A percentile compares a stretch with the other conserved stretches of the same genome.
These are phyloP conservation scores for Argyresthia albistria DNA, from an alignment of 2,888 invertebrate genomes.

Conservation along the genomic window DNA sequence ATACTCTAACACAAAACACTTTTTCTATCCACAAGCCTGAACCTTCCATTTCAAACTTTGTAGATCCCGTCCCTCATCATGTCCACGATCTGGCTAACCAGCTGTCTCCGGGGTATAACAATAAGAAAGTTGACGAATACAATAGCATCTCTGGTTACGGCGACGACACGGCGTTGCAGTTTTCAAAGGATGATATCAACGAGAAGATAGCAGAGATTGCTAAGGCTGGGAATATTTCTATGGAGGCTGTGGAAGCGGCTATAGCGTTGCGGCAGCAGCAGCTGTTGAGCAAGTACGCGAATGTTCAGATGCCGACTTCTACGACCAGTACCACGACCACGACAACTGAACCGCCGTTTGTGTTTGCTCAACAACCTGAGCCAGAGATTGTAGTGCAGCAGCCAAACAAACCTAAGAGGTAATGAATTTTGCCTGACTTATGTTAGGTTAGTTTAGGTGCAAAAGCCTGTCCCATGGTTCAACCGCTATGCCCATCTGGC, in stretches of 20 bases:
- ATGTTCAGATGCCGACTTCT: constrained; percentile 50
- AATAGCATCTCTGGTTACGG: constrained; percentile 60
- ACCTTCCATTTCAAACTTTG: constrained; percentile 57
- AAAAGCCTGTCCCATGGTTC: too few relatives aligned
- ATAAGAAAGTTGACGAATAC: constrained; percentile 63
- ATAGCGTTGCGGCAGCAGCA: constrained; percentile 81
- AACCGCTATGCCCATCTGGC: too few relatives aligned
- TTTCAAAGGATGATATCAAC: constrained; percentile 58
- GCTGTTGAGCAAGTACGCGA: constrained; percentile 72
- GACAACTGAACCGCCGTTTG: constrained; percentile 31
- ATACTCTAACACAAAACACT: constrained; percentile 24
- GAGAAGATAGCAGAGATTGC: constrained; percentile 68
- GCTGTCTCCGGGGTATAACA: constrained; percentile 40
- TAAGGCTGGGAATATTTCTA: constrained; percentile 83
- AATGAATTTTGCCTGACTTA: too few relatives aligned
- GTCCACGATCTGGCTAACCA: constrained; percentile 47
- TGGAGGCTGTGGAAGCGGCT: constrained; percentile 83
- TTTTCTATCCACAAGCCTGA: constrained; percentile 38
- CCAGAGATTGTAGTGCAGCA: constrained; percentile 45
- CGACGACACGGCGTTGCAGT: constrained; percentile 49
- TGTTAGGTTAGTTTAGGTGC: too few relatives aligned
- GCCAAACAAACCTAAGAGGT: constrained; percentile 52
- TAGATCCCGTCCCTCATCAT: constrained; percentile 64
- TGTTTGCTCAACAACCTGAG: constrained; percentile 52
- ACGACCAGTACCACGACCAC: constrained; percentile 61